Evolutionary conservation across 1,140 invertebrate species (phyloP).

Genomic region (Leptoteleia sp.): DNA sequence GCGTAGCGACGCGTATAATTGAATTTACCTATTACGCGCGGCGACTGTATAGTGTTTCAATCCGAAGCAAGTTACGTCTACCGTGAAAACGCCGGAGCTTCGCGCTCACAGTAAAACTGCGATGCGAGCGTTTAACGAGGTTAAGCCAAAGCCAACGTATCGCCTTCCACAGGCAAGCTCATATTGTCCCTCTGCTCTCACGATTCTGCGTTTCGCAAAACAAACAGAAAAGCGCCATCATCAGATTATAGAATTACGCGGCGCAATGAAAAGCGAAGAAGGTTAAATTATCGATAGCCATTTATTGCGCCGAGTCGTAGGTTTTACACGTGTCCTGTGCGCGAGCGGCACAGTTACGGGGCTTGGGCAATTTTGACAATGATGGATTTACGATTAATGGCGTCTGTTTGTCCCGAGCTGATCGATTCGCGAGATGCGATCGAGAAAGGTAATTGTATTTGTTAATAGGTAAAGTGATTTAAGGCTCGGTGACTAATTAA

Average conservation of each 20-base stretch:
- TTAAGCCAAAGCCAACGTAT: constrained; percentile 8
- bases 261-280: constrained; percentile 7
- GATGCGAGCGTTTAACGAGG: constrained; percentile 24
- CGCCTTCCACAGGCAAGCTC: constrained; percentile 2
- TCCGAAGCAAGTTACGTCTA: constrained; percentile 31
- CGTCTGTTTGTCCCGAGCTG: constrained; percentile 19
- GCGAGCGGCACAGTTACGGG: constrained; percentile 10
- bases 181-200: constrained; percentile 52
- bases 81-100: constrained; percentile 19
- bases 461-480: constrained; percentile 43
- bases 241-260: constrained; percentile 48
- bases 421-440: constrained; percentile 21
- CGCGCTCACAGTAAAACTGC: constrained; percentile 26
- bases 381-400: constrained; percentile 44
- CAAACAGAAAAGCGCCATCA: constrained; percentile 41
- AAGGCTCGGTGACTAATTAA: constrained; percentile 43
- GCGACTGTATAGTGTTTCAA: constrained; percentile 36
- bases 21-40: constrained; percentile 46
- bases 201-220: constrained; percentile 57
- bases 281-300: constrained; percentile 38
- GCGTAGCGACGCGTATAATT: constrained; percentile 39
- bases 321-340: constrained; percentile 31
- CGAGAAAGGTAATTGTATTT: constrained; percentile 33
- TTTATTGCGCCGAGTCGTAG: constrained; percentile 13
- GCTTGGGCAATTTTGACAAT: constrained; percentile 46